Base-by-base conservation (phyloP, 35 echinoderm and acorn worm species). In the Acanthaster planci region DNA sequence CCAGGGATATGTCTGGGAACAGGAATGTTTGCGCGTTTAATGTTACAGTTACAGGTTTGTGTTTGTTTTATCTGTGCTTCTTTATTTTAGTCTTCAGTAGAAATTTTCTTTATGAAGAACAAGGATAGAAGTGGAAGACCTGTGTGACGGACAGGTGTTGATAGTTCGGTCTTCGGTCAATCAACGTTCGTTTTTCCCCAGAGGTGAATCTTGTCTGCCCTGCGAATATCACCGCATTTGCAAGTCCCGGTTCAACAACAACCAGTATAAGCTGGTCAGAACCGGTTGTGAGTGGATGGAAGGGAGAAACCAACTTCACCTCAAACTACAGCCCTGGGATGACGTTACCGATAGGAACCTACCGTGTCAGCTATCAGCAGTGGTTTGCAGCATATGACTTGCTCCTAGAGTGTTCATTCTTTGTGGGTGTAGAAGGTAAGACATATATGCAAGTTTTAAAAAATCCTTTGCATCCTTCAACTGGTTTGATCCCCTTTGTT, bases 241-340 rank as follows among this genome's bases (percentile, higher is more conserved):
- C 29, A 34, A 34, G 34, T 35, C 64, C 64, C 30, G 64, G 64
- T 6, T 34, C 34, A 10, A 72, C 64, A 14, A 31, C 2, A 5
- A 72, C 64, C 34, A 72, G 64, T 31, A 26, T 72, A 6, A 72
- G 34, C 64, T 72, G 64, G 64, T 23, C 5, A 8, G 29, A 72
- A 36, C 64, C 64, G 64, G 64, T 27, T 72, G 21, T 72, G 8
- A 72, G 21, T 72, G 64, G 64, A 7, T 72, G 64, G 64, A 26
- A 35, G 2, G 64, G 34, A 47, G 4, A 4, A 12, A 72, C 64
- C 22, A 72, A 72, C 64, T 30, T 72, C 26, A 72, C 64, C 23
- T 72, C 64, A 23, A 72, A 10, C 30, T 26, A 10, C 64, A 16
- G 14, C 30, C 34, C 64, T 72, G 64, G 64, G 2, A 26, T 12